phyloP scores from a whole-genome alignment of 2,797 vertebrate genomes.

The Melanotaenia pygmaea region DNA sequence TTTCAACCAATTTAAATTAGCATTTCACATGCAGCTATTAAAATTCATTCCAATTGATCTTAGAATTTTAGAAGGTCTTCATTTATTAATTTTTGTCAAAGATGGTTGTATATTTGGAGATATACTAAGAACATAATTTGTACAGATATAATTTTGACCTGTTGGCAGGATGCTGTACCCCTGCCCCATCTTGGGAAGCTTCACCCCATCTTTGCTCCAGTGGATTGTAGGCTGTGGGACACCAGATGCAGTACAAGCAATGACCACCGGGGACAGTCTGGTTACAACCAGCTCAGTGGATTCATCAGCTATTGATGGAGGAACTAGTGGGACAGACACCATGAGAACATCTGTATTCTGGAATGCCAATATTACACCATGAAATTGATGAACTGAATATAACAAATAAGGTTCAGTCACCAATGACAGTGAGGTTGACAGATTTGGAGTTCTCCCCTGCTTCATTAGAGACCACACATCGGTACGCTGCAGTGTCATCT shows the following conservation, averaged over 20 bases:
- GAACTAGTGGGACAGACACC: constrained; percentile 80
- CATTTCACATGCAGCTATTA: neutral
- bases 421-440: constrained; percentile 90
- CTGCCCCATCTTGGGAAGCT: constrained; percentile 81
- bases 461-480: constrained; percentile 89
- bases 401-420: constrained; percentile 65
- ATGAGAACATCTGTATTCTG: neutral
- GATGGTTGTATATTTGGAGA: neutral
- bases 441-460: constrained; percentile 88
- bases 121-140: neutral
- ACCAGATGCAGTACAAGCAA: constrained; percentile 91
- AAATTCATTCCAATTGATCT: neutral
- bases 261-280: constrained; percentile 86
- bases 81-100: neutral
- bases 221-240: constrained; percentile 89
- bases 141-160: constrained; percentile 79
- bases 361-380: neutral
- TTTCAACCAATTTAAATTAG: neutral
- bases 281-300: constrained; percentile 89
- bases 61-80: neutral
- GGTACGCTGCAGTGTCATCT: constrained; percentile 91
- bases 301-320: constrained; percentile 96
- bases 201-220: constrained; percentile 94
- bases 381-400: neutral
- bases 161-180: constrained; percentile 89